Evolutionary conservation across 2,797 vertebrate genomes (phyloP).

Genomic region (Taeniopygia guttata): DNA sequence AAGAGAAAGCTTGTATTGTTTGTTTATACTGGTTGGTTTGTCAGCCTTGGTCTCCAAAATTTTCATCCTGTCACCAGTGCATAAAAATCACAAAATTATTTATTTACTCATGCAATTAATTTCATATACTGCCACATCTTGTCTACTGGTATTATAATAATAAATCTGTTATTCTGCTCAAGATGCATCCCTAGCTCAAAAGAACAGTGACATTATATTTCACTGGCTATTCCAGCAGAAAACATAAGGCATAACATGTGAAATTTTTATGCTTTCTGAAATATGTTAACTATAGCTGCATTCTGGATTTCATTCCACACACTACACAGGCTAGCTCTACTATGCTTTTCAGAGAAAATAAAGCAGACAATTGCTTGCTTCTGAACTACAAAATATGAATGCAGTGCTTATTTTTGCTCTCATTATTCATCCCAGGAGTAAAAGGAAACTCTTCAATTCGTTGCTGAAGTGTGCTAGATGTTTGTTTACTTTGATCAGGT

Average conservation of each 20-base stretch:
- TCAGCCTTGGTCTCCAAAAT: neutral
- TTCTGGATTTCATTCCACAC: neutral
- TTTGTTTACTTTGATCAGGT: constrained; percentile 27
- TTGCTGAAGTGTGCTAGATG: neutral
- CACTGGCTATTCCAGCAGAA: neutral
- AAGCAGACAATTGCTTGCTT: neutral
- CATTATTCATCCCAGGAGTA: neutral
- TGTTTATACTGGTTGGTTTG: neutral
- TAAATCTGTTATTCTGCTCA: neutral
- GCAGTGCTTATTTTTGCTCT: neutral
- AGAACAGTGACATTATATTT: neutral
- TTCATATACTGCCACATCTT: neutral
- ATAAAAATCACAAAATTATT: neutral
- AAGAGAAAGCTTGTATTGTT: neutral
- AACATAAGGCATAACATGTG: neutral
- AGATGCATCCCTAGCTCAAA: neutral
- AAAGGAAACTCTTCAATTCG: constrained; percentile 25
- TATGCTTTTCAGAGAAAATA: neutral
- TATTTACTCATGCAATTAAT: neutral
- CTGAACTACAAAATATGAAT: neutral
- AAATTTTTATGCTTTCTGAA: neutral
- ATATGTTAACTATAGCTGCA: neutral
- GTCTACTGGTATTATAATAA: neutral
- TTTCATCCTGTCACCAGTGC: neutral
- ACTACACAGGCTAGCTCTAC: neutral